Conservation (phyloP, 2,797 vertebrate genomes). For the Aulostomus chinensis region DNA sequence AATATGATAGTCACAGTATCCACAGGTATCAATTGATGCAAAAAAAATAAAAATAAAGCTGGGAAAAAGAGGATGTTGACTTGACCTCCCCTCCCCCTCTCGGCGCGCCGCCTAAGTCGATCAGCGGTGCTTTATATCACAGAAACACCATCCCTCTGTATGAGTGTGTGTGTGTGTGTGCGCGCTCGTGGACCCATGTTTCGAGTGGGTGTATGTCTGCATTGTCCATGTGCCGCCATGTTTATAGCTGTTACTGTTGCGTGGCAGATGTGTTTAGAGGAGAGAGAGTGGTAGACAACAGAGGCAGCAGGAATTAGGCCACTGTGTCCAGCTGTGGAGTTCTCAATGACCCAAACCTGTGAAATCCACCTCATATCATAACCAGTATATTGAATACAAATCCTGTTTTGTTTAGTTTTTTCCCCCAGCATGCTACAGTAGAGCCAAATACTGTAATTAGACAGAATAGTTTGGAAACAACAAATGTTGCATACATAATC, state of each 20-base stretch:
- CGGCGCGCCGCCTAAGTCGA: constrained; percentile 12
- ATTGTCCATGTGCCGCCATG: constrained; percentile 14
- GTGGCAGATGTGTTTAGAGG: constrained; percentile 56
- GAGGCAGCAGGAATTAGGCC: constrained; percentile 47
- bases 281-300: constrained; percentile 2
- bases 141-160: too few relatives aligned
- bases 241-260: constrained; percentile 35
- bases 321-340: constrained; percentile 55
- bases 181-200: too few relatives aligned
- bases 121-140: constrained; percentile 29
- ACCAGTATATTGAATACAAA: constrained; percentile 8
- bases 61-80: background rate
- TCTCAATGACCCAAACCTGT: constrained; percentile 31
- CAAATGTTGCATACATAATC: constrained; percentile 1
- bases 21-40: background rate
- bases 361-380: constrained; percentile 15
- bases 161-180: constrained; percentile 6
- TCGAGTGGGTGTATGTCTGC: background rate
- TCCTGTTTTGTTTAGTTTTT: constrained; percentile 5
- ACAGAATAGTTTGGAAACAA: constrained; percentile 2
- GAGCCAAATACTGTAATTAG: constrained; percentile 12
- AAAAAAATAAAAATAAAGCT: background rate
- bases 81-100: constrained; percentile 1
- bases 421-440: background rate
- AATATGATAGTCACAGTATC: background rate